Conservation (phyloP, 2,797 vertebrate species). For the Hippoglossus hippoglossus region DNA sequence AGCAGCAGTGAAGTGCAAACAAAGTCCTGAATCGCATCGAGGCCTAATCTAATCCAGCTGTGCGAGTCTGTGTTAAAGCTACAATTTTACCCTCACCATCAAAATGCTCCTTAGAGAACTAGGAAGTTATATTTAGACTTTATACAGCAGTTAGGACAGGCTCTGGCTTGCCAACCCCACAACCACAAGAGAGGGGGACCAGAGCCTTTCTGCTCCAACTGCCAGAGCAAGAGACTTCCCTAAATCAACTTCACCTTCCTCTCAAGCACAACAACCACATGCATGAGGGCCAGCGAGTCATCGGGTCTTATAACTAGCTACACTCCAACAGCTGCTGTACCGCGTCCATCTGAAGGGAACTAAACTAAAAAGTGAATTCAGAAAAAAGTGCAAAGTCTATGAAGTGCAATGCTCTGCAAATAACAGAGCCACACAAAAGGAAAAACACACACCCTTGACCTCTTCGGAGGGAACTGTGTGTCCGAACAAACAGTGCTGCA, state of each 20-base stretch:
- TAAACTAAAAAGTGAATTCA: conserved; percentile 14
- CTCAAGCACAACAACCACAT: conserved; percentile 36
- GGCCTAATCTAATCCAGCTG: conserved; percentile 76
- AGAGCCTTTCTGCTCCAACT: conserved; percentile 50
- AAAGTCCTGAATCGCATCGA: conserved; percentile 49
- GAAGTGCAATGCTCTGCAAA: conserved; percentile 44
- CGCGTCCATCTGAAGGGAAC: not conserved
- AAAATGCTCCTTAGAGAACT: conserved; percentile 64
- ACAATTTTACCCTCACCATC: conserved; percentile 71
- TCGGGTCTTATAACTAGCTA: conserved; percentile 19
- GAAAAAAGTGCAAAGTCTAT: conserved; percentile 64
- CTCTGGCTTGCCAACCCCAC: conserved; percentile 52
- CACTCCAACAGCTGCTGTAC: not conserved
- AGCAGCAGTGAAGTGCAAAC: conserved; percentile 64
- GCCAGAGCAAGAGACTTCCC: conserved; percentile 37
- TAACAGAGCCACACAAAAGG: conserved; percentile 27
- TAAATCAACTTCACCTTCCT: conserved; percentile 40
- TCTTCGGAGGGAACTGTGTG: conserved; percentile 68
- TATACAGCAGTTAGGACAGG: conserved; percentile 67
- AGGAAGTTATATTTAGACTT: conserved; percentile 76
- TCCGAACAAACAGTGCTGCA: conserved; percentile 73
- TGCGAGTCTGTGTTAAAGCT: conserved; percentile 56
- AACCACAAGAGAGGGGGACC: conserved; percentile 73
- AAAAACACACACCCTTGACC: conserved; percentile 25
- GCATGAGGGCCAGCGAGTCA: conserved; percentile 19